Conservation (phyloP, 2,797 vertebrate species). For the Diplodus sargus region DNA sequence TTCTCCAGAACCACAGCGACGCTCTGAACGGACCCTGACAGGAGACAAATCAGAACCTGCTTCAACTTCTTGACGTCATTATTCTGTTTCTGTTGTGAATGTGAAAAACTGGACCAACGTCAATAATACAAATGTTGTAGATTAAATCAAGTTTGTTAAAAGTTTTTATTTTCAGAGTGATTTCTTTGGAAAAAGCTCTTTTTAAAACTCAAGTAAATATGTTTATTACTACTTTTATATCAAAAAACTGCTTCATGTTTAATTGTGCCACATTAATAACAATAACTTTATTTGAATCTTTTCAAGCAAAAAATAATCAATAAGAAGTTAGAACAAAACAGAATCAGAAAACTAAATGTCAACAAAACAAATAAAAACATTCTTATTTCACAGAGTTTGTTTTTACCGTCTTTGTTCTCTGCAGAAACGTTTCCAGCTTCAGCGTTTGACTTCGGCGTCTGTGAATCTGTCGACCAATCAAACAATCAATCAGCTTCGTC, state of each 20-base stretch:
- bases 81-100: neutral
- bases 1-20: conserved; percentile 69
- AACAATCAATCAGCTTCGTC: neutral
- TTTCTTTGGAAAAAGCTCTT: too few relatives aligned
- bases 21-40: conserved; percentile 23
- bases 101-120: neutral
- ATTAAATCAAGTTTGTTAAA: neutral
- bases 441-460: neutral
- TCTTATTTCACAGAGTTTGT: neutral
- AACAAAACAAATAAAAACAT: too few relatives aligned
- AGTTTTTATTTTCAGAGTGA: too few relatives aligned
- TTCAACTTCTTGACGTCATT: neutral
- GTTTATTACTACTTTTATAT: too few relatives aligned
- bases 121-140: neutral
- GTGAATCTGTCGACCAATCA: conserved; percentile 22
- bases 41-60: neutral
- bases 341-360: too few relatives aligned
- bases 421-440: conserved; percentile 28
- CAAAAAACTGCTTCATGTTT: too few relatives aligned
- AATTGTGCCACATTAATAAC: too few relatives aligned
- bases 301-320: too few relatives aligned
- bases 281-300: too few relatives aligned
- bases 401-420: conserved; percentile 21
- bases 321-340: too few relatives aligned
- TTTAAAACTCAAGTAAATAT: too few relatives aligned